Base-by-base conservation (phyloP, 2,888 invertebrate genomes). In the Apodemia zela region DNA sequence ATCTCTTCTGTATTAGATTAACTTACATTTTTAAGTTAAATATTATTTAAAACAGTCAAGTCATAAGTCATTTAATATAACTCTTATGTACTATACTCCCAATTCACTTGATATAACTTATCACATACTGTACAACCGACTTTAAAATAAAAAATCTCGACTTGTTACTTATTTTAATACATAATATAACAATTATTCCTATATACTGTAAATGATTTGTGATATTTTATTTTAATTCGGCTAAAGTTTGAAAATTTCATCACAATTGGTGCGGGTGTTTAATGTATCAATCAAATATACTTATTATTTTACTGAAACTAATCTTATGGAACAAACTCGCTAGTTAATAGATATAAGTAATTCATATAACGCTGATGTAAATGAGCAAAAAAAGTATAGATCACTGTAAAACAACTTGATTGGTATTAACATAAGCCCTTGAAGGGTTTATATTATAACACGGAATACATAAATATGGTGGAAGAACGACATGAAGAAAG, bases 301-400 rank as follows among this genome's bases (percentile, higher is more conserved):
- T 57, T 57, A 25, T 25, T 57, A 15, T 25, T 57, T 25, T 8
- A 57, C 54, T 57, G 54, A 57, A 57, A 57, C 54, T 25, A 57
- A 15, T 57, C 54, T 57, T 57, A 57, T 57, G 54, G 54, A 57
- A 57, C 54, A 29, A 57, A 57, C 54, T 57, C 54, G 54, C 54
- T 57, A 57, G 54, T 54, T 54, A 25, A 6, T 54, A 54, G 25
- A 25, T 54, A 54, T 54, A 54, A 15, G 21, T 54, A 25, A 54
- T 54, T 54, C 45, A 45, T 45, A 45, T 45, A 45, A n/a, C 45
- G 5, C 45, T 45, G 45, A 45, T 45, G 45, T 4, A 45, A 6
- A n/a, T n/a, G 45, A 45, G n/a, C 45, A 45, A n/a, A 45, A 13
- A 45, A 45, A 45, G 45, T 45, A 45, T 45, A 45, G n/a, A 45